These are phyloP conservation scores for Psephotus haematonotus DNA, from an alignment of 2,113 vertebrate species.

Conservation along the genomic window DNA sequence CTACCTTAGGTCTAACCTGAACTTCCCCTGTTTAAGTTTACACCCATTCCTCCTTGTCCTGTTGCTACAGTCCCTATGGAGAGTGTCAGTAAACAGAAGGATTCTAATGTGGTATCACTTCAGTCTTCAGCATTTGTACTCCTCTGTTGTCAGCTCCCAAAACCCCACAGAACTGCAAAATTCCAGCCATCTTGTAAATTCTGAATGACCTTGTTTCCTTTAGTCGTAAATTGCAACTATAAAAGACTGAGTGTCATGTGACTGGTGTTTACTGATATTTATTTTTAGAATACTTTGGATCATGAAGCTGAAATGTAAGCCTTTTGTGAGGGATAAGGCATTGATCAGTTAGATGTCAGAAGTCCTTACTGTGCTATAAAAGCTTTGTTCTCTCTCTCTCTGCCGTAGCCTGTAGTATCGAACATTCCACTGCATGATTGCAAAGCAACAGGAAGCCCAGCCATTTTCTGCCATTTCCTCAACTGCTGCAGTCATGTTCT, in stretches of 20 bases:
- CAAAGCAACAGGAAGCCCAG: not conserved
- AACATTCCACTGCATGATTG: not conserved
- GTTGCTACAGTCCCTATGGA: not conserved
- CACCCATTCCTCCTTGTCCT: not conserved
- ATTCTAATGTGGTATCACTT: not conserved
- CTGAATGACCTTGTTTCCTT: not conserved
- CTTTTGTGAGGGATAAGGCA: not conserved
- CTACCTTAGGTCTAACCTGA: not conserved
- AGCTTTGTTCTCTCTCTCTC: not conserved
- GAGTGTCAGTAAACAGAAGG: not conserved
- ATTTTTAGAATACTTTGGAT: not conserved
- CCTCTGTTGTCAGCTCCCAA: not conserved
- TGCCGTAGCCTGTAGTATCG: not conserved
- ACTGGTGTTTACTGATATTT: not conserved
- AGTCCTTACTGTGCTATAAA: not conserved
- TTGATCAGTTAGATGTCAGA: not conserved
- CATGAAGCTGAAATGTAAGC: not conserved
- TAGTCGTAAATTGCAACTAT: not conserved
- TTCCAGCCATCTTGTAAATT: not conserved
- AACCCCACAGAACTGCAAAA: not conserved
- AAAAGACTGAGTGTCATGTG: not conserved
- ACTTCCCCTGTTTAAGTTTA: not conserved
- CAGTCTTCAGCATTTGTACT: not conserved
- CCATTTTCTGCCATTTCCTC: not conserved
- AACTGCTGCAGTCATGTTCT: not conserved